Evolutionary conservation across 2,888 invertebrate genomes (phyloP).

Genomic region (Zelleria hepariella): DNA sequence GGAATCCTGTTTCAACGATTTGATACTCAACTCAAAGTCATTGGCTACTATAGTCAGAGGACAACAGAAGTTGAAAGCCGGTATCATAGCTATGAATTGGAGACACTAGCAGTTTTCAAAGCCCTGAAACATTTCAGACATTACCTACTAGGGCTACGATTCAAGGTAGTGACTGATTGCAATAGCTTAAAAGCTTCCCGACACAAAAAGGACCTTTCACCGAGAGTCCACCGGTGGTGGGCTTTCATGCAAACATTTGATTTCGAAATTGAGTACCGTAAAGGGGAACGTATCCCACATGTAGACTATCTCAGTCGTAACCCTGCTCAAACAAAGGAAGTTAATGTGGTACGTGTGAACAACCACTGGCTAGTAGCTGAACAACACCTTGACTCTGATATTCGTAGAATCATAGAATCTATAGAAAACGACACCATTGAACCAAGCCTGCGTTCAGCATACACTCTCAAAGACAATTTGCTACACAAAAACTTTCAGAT

Average conservation of each 20-base stretch:
- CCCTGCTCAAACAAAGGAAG: background rate
- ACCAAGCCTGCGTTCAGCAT: background rate
- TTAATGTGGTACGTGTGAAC: background rate
- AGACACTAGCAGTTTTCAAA: background rate
- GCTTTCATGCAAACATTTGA: background rate
- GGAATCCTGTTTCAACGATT: background rate
- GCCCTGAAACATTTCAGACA: background rate
- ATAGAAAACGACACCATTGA: constrained; percentile 1
- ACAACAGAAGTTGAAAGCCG: background rate
- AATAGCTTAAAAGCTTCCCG: background rate
- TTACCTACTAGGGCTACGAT: background rate
- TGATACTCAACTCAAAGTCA: background rate
- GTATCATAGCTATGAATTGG: background rate
- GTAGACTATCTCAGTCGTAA: constrained; percentile 6
- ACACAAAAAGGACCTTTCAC: background rate
- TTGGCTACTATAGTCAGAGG: background rate
- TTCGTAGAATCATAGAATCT: background rate
- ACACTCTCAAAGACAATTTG: background rate
- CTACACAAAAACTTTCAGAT: constrained; percentile 1
- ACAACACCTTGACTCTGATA: constrained; percentile 2
- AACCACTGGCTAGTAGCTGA: constrained; percentile 1
- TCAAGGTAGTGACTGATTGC: background rate
- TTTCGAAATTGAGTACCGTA: background rate
- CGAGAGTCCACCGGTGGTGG: background rate
- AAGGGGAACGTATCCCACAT: constrained; percentile 1